phyloP scores from a whole-genome alignment of 2,113 vertebrate species.

The Datnioides undecimradiatus region DNA sequence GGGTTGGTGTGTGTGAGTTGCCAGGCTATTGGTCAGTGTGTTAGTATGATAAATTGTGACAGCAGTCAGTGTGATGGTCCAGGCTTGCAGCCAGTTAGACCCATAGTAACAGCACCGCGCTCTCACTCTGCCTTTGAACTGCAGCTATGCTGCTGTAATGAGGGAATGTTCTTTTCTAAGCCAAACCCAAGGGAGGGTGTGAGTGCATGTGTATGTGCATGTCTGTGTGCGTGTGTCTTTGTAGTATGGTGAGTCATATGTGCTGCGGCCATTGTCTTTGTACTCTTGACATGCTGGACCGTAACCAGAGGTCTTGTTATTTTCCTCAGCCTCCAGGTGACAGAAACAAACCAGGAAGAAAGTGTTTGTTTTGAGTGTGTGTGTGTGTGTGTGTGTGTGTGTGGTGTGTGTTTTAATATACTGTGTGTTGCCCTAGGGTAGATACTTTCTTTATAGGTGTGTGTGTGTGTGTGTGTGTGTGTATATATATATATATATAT shows the following conservation, averaged over 20 bases:
- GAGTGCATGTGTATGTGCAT: conserved; percentile 14
- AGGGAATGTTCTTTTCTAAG: conserved; percentile 70
- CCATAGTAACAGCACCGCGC: conserved; percentile 54
- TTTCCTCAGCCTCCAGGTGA: conserved; percentile 58
- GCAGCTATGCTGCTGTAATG: conserved; percentile 60
- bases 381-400: conserved; percentile 6
- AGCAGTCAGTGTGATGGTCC: conserved; percentile 54
- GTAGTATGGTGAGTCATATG: conserved; percentile 62
- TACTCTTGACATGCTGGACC: conserved; percentile 52
- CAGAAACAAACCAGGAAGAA: conserved; percentile 37
- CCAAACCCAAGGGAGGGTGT: conserved; percentile 46
- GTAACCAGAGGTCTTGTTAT: conserved; percentile 56
- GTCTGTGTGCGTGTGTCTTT: not conserved
- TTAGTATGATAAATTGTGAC: conserved; percentile 59
- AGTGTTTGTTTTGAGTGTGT: too few relatives aligned
- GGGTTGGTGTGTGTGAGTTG: conserved; percentile 20
- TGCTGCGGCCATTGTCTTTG: conserved; percentile 67
- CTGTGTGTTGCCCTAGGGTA: conserved; percentile 16
- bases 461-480: too few relatives aligned
- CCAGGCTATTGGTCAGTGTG: conserved; percentile 56
- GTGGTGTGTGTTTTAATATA: not conserved
- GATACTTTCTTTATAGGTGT: conserved; percentile 17
- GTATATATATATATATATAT: too few relatives aligned
- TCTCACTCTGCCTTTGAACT: conserved; percentile 63
- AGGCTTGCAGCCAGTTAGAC: conserved; percentile 61